Percentiles rank a stretch among this genome's conserved stretches.
phyloP scores from a whole-genome alignment of 2,797 vertebrate species.

The Sciurus carolinensis region DNA sequence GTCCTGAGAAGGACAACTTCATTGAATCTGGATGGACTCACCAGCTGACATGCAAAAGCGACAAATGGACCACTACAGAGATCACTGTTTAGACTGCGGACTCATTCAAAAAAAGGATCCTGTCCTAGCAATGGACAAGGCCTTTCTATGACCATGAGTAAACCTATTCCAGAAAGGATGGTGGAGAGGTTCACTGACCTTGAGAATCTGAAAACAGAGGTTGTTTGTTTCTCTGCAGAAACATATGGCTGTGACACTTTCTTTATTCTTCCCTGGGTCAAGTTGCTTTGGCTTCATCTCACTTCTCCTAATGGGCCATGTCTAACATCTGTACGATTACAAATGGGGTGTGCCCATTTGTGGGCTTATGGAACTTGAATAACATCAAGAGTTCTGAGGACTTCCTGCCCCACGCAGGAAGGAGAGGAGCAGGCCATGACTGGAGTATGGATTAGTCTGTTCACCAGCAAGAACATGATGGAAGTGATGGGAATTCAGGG shows the following conservation, averaged over 20 bases:
- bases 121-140: neutral
- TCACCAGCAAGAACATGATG: neutral
- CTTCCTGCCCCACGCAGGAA: neutral
- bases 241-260: neutral
- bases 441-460: neutral
- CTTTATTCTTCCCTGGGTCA: neutral
- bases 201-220: conserved; percentile 81
- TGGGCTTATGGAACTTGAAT: conserved; percentile 29
- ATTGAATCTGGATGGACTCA: neutral
- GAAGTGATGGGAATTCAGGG: neutral
- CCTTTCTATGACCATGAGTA: neutral
- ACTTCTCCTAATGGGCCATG: conserved; percentile 36
- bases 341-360: neutral
- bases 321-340: conserved; percentile 76
- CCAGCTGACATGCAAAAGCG: neutral
- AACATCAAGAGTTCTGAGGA: neutral
- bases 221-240: conserved; percentile 80
- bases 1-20: neutral
- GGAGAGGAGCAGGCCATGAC: neutral
- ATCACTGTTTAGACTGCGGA: neutral
- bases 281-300: neutral
- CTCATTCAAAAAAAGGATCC: neutral
- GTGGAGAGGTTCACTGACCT: conserved; percentile 54
- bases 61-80: neutral
- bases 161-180: neutral